phyloP scores from a whole-genome alignment of 53 echinoderm and acorn worm genomes.

The Temnopleurus reevesii region DNA sequence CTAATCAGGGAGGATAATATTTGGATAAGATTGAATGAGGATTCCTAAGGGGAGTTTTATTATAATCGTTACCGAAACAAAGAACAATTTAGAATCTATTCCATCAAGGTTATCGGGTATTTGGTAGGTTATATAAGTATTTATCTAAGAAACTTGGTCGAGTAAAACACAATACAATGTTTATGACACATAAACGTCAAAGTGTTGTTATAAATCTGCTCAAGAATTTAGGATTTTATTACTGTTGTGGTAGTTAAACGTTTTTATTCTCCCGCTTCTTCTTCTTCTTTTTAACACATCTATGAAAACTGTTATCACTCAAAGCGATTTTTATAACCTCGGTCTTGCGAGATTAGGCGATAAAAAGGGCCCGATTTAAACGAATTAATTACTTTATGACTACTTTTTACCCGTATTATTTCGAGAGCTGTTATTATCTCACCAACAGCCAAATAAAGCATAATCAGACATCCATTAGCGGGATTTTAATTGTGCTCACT shows the following conservation, averaged over 20 bases:
- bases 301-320: constrained; percentile 44
- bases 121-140: constrained; percentile 45
- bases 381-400: constrained; percentile 25
- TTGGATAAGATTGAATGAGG: constrained; percentile 17
- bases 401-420: background rate
- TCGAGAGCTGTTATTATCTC: background rate
- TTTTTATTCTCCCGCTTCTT: background rate
- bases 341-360: background rate
- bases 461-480: background rate
- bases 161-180: background rate
- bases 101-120: background rate
- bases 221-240: constrained; percentile 48
- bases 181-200: constrained; percentile 43
- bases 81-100: background rate
- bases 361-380: background rate
- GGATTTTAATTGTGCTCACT: background rate
- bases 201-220: constrained; percentile 57
- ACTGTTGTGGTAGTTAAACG: constrained; percentile 26
- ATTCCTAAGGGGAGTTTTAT: constrained; percentile 3
- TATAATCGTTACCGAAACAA: background rate
- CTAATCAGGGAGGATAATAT: constrained; percentile 48
- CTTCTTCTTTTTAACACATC: background rate
- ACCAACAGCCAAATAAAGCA: constrained; percentile 22
- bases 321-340: background rate
- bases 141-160: constrained; percentile 17